phyloP scores from a whole-genome alignment of 2,113 vertebrate species.

The Ageneiosus marmoratus region DNA sequence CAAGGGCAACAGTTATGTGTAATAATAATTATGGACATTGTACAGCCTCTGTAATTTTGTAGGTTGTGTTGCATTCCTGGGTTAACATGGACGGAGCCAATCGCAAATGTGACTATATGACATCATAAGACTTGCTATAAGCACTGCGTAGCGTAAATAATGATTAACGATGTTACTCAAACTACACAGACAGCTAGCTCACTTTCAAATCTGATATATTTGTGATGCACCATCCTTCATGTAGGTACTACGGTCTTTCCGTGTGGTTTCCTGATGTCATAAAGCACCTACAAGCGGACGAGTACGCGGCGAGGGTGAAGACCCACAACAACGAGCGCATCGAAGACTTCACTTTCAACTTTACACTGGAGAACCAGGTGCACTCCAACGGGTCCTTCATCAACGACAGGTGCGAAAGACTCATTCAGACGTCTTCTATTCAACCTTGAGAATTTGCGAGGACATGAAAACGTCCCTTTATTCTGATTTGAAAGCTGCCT shows the following conservation, averaged over 20 bases:
- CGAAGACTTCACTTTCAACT: slow-evolving; percentile 90
- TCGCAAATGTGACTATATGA: background rate
- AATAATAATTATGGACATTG: background rate
- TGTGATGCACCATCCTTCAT: slow-evolving; percentile 29
- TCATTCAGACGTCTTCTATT: background rate
- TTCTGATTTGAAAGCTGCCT: too few species aligned
- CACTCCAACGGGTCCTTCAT: slow-evolving; percentile 86
- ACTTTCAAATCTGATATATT: background rate
- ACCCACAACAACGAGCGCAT: slow-evolving; percentile 80
- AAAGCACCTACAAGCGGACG: slow-evolving; percentile 91
- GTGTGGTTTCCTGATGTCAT: slow-evolving; percentile 99
- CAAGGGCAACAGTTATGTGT: background rate
- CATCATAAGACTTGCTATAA: too few species aligned
- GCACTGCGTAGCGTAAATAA: background rate
- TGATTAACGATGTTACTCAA: background rate
- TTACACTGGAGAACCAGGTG: slow-evolving; percentile 95
- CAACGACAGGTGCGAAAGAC: slow-evolving; percentile 82
- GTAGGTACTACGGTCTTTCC: slow-evolving; percentile 94
- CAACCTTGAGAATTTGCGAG: too few species aligned
- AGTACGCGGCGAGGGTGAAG: slow-evolving; percentile 85
- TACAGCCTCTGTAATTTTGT: background rate
- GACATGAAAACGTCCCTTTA: too few species aligned
- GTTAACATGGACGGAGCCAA: background rate
- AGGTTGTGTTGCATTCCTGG: background rate
- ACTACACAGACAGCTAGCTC: background rate